Base-by-base conservation (phyloP, 2,888 invertebrate genomes). In the Sinopyrophorus schimmeli region DNA sequence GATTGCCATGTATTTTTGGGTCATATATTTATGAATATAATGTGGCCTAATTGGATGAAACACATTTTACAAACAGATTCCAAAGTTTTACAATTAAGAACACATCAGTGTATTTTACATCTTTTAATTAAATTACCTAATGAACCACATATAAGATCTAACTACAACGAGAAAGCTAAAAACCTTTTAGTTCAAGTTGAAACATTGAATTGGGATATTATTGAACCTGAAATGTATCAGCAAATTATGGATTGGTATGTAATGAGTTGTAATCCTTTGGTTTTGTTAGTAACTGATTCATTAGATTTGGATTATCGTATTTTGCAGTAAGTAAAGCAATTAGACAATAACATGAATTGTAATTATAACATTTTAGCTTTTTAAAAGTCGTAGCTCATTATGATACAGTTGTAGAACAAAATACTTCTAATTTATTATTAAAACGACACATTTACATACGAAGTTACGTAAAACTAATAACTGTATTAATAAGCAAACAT, bases 211-310 rank as follows among this genome's bases (percentile, higher is more conserved):
- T 87, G 87, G 87, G 74, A 80, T 51, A 66, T 80, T 23, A 72
- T 87, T 2, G 84, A 84, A 48, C 77, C 81, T 7, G 66, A 70
- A 12, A 76, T 79, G 18, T 81, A 83, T 60, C 83, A 86, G 63
- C 78, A 81, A 43, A 77, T 86, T 20, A 76, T 86, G 58, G 84
- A 85, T 66, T 88, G 88, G 87, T 84, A 86, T 59, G 79, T 87
- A 5, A 82, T 83, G 77, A 83, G 83, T 51, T 83, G 83, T 61
- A 86, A 89, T 70, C 82, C 87, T 0, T 74, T 78, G 38, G 84
- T 86, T 47, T 77, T 87, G 18, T 73, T 88, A 12, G 74, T 74
- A 59, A 65, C 73, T 17, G 77, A 77, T 50, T 76, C 73, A 46
- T 74, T 79, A 57, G 77, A 79, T 50, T 75, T 82, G 34, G 83